phyloP scores from a whole-genome alignment of 30 jellyfish, hydroid and myxozoan genomes.

The Mastigias papua region DNA sequence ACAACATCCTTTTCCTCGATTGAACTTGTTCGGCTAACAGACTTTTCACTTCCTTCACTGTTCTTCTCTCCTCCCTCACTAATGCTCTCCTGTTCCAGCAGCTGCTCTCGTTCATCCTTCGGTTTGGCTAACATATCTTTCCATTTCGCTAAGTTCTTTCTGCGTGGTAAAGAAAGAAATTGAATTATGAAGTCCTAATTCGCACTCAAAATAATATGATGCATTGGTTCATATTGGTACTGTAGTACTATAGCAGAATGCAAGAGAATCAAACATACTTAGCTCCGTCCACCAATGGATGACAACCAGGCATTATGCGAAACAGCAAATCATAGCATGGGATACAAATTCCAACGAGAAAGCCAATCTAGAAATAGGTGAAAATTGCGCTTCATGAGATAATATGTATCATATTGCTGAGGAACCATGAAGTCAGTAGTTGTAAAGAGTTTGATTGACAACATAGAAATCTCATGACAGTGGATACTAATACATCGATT shows the following conservation, averaged over 20 bases:
- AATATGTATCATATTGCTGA: not conserved
- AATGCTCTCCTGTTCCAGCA: slow-evolving; percentile 11
- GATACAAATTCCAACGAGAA: slow-evolving; percentile 94
- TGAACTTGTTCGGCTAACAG: slow-evolving; percentile 54
- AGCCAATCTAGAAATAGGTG: slow-evolving; percentile 74
- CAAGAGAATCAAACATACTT: slow-evolving; percentile 78
- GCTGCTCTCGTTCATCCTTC: slow-evolving; percentile 69
- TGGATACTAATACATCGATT: too few relatives aligned
- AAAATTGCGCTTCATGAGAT: not conserved
- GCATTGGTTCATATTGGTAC: too few relatives aligned
- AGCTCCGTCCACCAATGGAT: slow-evolving; percentile 93
- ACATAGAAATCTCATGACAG: too few relatives aligned
- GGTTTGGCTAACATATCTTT: slow-evolving; percentile 80
- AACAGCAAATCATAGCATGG: slow-evolving; percentile 91
- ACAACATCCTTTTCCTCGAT: slow-evolving; percentile 47
- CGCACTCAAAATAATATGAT: too few relatives aligned
- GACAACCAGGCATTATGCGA: slow-evolving; percentile 82
- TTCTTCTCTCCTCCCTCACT: slow-evolving; percentile 2
- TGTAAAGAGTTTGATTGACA: too few relatives aligned
- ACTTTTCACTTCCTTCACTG: slow-evolving; percentile 35
- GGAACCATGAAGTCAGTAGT: too few relatives aligned
- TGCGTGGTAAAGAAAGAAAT: not conserved
- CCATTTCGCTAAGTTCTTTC: slow-evolving; percentile 78
- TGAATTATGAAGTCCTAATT: too few relatives aligned
- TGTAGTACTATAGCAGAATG: too few relatives aligned